phyloP scores from a whole-genome alignment of 53 echinoderm and acorn worm genomes.

The Paelopatides confundens region DNA sequence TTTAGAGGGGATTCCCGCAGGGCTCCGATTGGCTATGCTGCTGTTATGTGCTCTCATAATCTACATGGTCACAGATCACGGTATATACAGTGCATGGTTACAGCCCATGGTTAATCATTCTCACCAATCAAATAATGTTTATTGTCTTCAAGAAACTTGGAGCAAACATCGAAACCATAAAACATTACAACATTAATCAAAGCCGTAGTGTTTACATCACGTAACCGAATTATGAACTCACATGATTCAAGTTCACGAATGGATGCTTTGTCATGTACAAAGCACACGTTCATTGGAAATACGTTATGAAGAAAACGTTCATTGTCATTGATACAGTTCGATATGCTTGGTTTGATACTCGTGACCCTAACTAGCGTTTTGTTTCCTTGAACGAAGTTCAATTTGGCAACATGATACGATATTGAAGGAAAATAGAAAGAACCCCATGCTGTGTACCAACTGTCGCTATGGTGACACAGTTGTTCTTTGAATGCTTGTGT shows the following conservation, averaged over 20 bases:
- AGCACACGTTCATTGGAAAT: too few species aligned
- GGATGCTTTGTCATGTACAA: neutral
- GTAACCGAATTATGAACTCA: neutral
- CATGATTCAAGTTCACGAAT: neutral
- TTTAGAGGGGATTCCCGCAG: too few species aligned
- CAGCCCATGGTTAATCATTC: too few species aligned
- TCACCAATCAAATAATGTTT: too few species aligned
- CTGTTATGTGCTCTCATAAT: too few species aligned
- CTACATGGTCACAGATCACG: too few species aligned
- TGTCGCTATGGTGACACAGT: neutral
- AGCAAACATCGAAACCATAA: neutral
- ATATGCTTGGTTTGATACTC: conserved; percentile 12
- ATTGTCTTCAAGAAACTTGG: too few species aligned
- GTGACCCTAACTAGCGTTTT: neutral
- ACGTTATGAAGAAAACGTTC: neutral
- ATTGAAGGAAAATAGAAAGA: neutral
- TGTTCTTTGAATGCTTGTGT: neutral
- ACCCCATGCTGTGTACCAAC: neutral
- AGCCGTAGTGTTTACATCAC: neutral
- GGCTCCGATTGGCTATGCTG: too few species aligned
- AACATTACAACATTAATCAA: neutral
- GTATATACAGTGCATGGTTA: too few species aligned
- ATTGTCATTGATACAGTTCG: neutral
- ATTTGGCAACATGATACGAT: conserved; percentile 21
- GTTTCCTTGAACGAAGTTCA: conserved; percentile 7